Percentiles rank a stretch among this genome's conserved stretches.
Conservation (phyloP, 2,113 vertebrate species). For the Cromileptes altivelis region DNA sequence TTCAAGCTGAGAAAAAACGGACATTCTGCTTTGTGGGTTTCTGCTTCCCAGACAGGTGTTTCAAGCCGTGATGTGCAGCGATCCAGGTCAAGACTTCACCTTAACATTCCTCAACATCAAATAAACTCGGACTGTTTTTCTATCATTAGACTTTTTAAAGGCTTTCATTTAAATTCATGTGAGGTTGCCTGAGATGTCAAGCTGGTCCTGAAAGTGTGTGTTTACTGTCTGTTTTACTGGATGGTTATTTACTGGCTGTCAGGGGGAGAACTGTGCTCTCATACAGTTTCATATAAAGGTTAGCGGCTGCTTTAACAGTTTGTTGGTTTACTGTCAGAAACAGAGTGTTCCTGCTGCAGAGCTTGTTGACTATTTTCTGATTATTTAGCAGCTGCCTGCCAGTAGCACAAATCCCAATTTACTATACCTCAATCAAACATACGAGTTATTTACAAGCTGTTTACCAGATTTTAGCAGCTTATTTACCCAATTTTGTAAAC, state of each 20-base stretch:
- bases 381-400: conserved; percentile 41
- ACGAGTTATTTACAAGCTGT: conserved; percentile 42
- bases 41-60: conserved; percentile 83
- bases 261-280: conserved; percentile 45
- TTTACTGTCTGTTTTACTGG: conserved; percentile 70
- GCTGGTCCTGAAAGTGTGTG: conserved; percentile 58
- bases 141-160: conserved; percentile 65
- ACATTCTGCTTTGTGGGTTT: conserved; percentile 78
- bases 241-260: conserved; percentile 73
- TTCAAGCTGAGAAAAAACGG: conserved; percentile 70
- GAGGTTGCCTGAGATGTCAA: conserved; percentile 67
- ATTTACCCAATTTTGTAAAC: background rate
- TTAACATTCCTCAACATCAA: conserved; percentile 83
- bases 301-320: conserved; percentile 36
- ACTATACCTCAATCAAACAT: conserved; percentile 26
- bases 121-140: conserved; percentile 75
- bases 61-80: conserved; percentile 62
- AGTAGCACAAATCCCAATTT: conserved; percentile 27
- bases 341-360: conserved; percentile 14
- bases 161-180: conserved; percentile 70
- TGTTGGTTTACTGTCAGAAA: conserved; percentile 52
- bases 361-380: conserved; percentile 21
- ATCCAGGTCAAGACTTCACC: conserved; percentile 75
- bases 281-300: conserved; percentile 33
- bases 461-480: conserved; percentile 9